Percentiles rank a stretch among this genome's conserved stretches.
These are phyloP conservation scores for Mizuhopecten yessoensis DNA, from an alignment of 1,140 invertebrate species.

Conservation along the genomic window DNA sequence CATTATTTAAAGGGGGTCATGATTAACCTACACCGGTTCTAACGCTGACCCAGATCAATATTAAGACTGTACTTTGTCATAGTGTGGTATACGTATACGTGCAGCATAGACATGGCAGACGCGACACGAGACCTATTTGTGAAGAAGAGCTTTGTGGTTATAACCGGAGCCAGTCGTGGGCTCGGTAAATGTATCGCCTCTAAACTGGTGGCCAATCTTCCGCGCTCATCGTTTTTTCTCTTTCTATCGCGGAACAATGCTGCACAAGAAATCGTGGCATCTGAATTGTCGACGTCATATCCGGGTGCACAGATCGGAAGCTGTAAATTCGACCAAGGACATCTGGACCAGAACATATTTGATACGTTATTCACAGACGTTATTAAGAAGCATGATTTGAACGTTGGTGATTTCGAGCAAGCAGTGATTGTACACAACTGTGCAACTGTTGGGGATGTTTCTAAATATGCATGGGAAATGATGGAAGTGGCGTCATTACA, in stretches of 20 bases:
- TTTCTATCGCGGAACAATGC: slow-evolving; percentile 89
- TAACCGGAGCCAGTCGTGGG: slow-evolving; percentile 95
- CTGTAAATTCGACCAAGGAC: slow-evolving; percentile 79
- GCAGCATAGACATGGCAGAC: not conserved
- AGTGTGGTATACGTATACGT: no score
- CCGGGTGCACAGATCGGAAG: slow-evolving; percentile 67
- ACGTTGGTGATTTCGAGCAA: slow-evolving; percentile 86
- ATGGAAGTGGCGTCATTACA: slow-evolving; percentile 79
- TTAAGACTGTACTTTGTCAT: no score
- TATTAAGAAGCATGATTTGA: slow-evolving; percentile 76
- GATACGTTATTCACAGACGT: slow-evolving; percentile 85
- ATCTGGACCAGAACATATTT: slow-evolving; percentile 77
- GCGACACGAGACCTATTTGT: slow-evolving; percentile 41
- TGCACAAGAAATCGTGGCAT: slow-evolving; percentile 86
- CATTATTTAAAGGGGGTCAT: no score
- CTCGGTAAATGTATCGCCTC: slow-evolving; percentile 91
- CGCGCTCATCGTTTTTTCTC: slow-evolving; percentile 88
- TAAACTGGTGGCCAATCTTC: slow-evolving; percentile 87
- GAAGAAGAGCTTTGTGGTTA: slow-evolving; percentile 65
- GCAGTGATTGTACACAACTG: slow-evolving; percentile 95
- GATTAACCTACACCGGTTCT: no score
- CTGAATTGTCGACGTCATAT: slow-evolving; percentile 77
- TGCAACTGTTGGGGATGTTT: slow-evolving; percentile 91
- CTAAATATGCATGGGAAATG: slow-evolving; percentile 86
- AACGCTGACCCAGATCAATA: no score